phyloP scores from a whole-genome alignment of 2,113 vertebrate species.

The Pholis gunnellus region DNA sequence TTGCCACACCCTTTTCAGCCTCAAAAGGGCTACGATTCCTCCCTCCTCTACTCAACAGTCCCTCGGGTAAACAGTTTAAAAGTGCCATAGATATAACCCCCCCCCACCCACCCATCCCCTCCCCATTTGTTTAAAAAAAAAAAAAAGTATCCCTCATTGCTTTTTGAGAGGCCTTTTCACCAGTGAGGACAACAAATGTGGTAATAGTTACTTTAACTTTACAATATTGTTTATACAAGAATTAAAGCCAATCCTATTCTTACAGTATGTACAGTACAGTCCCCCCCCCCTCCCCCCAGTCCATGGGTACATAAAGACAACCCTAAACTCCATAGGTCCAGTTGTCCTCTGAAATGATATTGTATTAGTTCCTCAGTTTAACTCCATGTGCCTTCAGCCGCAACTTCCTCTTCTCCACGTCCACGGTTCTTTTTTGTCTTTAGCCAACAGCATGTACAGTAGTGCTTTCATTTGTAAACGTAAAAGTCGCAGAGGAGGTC shows the following conservation, averaged over 20 bases:
- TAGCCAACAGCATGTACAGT: constrained; percentile 92
- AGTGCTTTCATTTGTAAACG: constrained; percentile 88
- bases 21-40: constrained; percentile 27
- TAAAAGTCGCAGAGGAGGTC: constrained; percentile 69
- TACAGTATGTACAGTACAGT: constrained; percentile 85
- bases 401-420: constrained; percentile 47
- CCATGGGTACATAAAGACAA: constrained; percentile 72
- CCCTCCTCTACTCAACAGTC: constrained; percentile 59
- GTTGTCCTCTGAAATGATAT: constrained; percentile 74
- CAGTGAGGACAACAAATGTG: constrained; percentile 76
- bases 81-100: constrained; percentile 77
- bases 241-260: constrained; percentile 81
- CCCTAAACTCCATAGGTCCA: constrained; percentile 62
- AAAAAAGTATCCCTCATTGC: constrained; percentile 62
- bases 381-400: constrained; percentile 77
- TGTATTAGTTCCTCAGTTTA: constrained; percentile 80
- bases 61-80: constrained; percentile 77
- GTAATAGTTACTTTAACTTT: constrained; percentile 82
- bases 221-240: constrained; percentile 88
- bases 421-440: constrained; percentile 75
- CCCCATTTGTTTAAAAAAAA: constrained; percentile 52
- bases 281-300: constrained; percentile 21
- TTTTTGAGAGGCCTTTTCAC: constrained; percentile 72
- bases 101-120: not conserved
- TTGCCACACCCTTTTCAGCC: constrained; percentile 39